Percentiles rank a stretch among this genome's conserved stretches.
Conservation (phyloP, 2,888 invertebrate genomes). For the Mimachlamys varia region DNA sequence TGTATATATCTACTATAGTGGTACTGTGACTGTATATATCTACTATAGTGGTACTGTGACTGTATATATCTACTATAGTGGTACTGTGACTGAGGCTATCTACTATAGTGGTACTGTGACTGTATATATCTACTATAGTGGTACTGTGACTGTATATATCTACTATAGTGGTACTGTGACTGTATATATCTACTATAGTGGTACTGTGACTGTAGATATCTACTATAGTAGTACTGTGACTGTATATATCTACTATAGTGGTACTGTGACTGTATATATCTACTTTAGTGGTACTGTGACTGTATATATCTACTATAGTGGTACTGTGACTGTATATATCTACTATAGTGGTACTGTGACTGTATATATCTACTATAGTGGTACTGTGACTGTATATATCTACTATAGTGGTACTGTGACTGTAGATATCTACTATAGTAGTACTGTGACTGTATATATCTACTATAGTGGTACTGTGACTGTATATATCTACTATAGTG, state of each 20-base stretch:
- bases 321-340: background rate
- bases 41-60: background rate
- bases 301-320: slow-evolving; percentile 5
- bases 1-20: slow-evolving; percentile 13
- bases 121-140: background rate
- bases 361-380: slow-evolving; percentile 10
- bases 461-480: background rate
- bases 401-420: background rate
- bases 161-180: background rate
- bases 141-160: background rate
- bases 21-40: background rate
- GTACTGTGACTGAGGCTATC: background rate
- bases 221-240: background rate
- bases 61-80: background rate
- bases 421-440: background rate
- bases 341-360: slow-evolving; percentile 2
- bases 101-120: background rate
- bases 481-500: slow-evolving; percentile 18
- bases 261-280: background rate
- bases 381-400: background rate
- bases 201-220: background rate
- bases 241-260: slow-evolving; percentile 18
- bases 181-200: background rate
- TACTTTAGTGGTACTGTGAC: background rate
- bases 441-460: background rate